phyloP scores from a whole-genome alignment of 2,888 invertebrate genomes.

The Ceraclea dissimilis region DNA sequence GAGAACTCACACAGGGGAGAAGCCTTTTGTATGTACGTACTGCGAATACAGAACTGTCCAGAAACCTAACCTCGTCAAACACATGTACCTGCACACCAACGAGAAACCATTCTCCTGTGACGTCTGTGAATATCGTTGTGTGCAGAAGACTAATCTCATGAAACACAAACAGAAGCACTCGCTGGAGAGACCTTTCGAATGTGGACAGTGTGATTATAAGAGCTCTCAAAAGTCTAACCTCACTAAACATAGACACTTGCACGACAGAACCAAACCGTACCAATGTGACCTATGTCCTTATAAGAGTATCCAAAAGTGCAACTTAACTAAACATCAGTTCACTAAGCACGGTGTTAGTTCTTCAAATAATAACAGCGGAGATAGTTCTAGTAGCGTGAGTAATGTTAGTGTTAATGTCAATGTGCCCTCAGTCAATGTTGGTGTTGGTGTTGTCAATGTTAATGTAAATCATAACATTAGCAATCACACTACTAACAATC shows the following conservation, averaged over 20 bases:
- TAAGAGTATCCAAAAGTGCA: constrained; percentile 42
- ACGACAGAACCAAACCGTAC: constrained; percentile 37
- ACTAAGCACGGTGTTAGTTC: constrained; percentile 34
- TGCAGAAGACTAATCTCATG: constrained; percentile 45
- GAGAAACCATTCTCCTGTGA: constrained; percentile 47
- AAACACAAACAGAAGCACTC: constrained; percentile 45
- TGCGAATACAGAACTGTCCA: constrained; percentile 46
- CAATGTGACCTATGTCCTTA: constrained; percentile 42
- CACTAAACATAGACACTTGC: constrained; percentile 38
- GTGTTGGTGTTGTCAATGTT: background rate
- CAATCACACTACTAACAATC: background rate
- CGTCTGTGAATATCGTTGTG: constrained; percentile 42
- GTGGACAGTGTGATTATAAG: constrained; percentile 29
- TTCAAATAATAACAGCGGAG: background rate
- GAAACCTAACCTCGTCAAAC: constrained; percentile 46
- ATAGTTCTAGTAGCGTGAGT: constrained; percentile 1
- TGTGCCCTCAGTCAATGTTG: background rate
- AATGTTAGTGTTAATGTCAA: constrained; percentile 1
- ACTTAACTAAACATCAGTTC: constrained; percentile 43
- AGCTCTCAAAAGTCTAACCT: constrained; percentile 30
- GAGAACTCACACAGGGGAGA: constrained; percentile 45
- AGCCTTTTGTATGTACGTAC: constrained; percentile 45
- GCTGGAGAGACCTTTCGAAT: constrained; percentile 38
- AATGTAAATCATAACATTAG: background rate
- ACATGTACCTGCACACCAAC: constrained; percentile 47